Evolutionary conservation across 2,888 invertebrate genomes (phyloP), one percentile per base, ranked within the genome.

Genomic region (Fragum fragum): DNA sequence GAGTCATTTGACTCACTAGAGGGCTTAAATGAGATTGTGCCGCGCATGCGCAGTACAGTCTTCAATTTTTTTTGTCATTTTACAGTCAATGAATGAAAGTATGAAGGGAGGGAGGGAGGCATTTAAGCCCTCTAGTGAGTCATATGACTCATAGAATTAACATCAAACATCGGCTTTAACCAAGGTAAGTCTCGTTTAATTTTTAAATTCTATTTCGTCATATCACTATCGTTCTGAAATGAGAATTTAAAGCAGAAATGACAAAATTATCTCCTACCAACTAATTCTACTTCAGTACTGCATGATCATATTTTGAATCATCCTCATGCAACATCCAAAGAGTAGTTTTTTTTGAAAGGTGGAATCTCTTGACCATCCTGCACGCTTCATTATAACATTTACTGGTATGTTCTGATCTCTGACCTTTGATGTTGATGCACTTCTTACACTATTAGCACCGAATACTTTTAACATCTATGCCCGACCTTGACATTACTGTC

Each of bases 371-470:
- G 42, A 32, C 68, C 68, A 42, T 32, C 68, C 68, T 42, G 39
- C 68, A 42, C 39, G 16, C 39, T 23, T 68, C 68, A 68, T 68
- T 39, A 68, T 68, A 23, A 42, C 68, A 11, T 42, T 68, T 3
- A 68, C 32, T 63, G 63, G 63, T 36, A 63, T 21, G 36, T 63
- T 63, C 29, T 63, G 16, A 36, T 32, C 63, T 32, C 63, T 29
- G 32, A 16, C 29, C n/a, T 63, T 63, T n/a, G 63, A 63, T 63
- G 63, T 63, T 63, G 42, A 68, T 68, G 68, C 68, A 18, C 68
- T 68, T n/a, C 68, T 68, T 6, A 68, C 68, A 29, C 63, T 63
- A 63, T 63, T 29, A 63, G 63, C 63, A 29, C 63, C 29, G n/a
- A 32, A 63, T 32, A 63, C 63, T 63, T 29, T 63, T 63, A n/a